Percentiles rank a stretch among this genome's conserved stretches.
These are phyloP conservation scores for Drosophila pachea DNA, from an alignment of 1,140 invertebrate species.

Conservation along the genomic window DNA sequence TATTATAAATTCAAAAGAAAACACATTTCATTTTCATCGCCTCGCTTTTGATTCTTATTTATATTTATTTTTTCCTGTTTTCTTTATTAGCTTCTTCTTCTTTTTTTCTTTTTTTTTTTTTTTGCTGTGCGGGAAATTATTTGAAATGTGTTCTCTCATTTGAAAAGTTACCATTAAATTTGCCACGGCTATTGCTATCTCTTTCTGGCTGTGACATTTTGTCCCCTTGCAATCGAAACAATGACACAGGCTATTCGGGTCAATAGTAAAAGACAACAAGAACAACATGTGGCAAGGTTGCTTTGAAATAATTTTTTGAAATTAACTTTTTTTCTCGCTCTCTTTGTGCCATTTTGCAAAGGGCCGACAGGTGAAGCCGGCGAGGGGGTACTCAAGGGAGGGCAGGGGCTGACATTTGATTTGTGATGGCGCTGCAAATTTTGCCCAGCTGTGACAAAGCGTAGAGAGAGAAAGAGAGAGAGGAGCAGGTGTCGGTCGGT, in stretches of 20 bases:
- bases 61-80: slow-evolving; percentile 42
- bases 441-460: slow-evolving; percentile 30
- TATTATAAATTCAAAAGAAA: slow-evolving; percentile 11
- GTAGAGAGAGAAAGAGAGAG: neutral
- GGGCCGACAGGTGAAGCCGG: slow-evolving; percentile 1
- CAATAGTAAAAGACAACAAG: slow-evolving; percentile 73
- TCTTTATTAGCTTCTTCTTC: slow-evolving; percentile 17
- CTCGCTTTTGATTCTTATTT: slow-evolving; percentile 6
- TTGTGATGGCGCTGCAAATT: slow-evolving; percentile 45
- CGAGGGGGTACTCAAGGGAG: neutral
- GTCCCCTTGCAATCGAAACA: slow-evolving; percentile 53
- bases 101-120: slow-evolving; percentile 6
- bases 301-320: slow-evolving; percentile 69
- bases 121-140: slow-evolving; percentile 21
- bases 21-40: slow-evolving; percentile 14
- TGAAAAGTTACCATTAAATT: slow-evolving; percentile 64
- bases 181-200: slow-evolving; percentile 10
- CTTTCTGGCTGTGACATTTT: slow-evolving; percentile 5
- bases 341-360: slow-evolving; percentile 28
- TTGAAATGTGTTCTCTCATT: slow-evolving; percentile 46
- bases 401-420: slow-evolving; percentile 31
- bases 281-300: slow-evolving; percentile 68
- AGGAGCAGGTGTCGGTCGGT: slow-evolving; percentile 8
- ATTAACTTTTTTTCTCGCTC: slow-evolving; percentile 56
- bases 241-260: slow-evolving; percentile 60